Evolutionary conservation across 2,113 vertebrate species (phyloP).

Genomic region (Vidua chalybeata): DNA sequence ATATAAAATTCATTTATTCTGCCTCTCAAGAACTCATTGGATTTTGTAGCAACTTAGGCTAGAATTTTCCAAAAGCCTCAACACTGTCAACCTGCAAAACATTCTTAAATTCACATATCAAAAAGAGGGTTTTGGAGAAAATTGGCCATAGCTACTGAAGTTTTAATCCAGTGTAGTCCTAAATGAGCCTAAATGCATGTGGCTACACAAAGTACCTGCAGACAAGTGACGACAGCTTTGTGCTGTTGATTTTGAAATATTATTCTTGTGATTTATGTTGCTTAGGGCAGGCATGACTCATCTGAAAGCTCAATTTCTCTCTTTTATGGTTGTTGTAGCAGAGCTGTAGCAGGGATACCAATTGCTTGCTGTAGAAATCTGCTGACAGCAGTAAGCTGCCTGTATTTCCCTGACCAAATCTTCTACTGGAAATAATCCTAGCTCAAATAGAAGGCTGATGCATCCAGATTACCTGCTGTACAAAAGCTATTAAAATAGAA

Average conservation of each 20-base stretch:
- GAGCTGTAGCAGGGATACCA: background rate
- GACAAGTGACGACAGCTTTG: background rate
- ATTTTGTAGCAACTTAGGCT: background rate
- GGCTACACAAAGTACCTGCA: background rate
- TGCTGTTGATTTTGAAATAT: slow-evolving; percentile 17
- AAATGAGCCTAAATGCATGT: background rate
- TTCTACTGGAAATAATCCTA: slow-evolving; percentile 30
- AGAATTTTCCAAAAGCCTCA: background rate
- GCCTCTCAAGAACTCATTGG: background rate
- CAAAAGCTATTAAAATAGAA: background rate
- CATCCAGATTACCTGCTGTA: background rate
- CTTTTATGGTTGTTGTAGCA: background rate
- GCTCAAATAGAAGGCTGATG: background rate
- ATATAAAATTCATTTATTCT: background rate
- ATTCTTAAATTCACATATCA: background rate
- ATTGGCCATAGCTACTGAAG: background rate
- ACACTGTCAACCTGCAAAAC: background rate
- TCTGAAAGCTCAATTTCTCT: slow-evolving; percentile 26
- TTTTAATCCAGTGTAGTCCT: background rate
- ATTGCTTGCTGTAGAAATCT: slow-evolving; percentile 22
- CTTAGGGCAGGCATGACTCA: background rate
- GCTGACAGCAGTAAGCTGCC: slow-evolving; percentile 23
- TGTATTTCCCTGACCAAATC: slow-evolving; percentile 19
- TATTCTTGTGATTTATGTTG: background rate
- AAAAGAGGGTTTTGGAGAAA: background rate